Evolutionary conservation across 2,113 vertebrate species (phyloP), one percentile per base, ranked within the genome.

Genomic region (Amphilophus citrinellus): DNA sequence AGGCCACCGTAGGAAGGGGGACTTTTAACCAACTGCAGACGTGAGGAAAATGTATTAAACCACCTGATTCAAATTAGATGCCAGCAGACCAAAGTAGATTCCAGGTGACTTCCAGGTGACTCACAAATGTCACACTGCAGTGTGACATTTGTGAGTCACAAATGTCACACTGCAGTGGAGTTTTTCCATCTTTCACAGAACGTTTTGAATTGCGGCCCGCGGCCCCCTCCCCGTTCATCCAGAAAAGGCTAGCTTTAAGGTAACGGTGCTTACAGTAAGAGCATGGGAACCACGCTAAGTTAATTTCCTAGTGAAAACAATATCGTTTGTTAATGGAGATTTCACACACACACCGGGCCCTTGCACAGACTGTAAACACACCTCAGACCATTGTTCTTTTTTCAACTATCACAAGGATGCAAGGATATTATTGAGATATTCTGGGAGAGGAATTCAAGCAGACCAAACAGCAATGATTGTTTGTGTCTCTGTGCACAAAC

Each of bases 391-490:
- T 93, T 94, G 93, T 84, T 0, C 3, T 17, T 68, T 57, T 57
- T 73, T 71, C 71, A 86, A 76, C 61, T 87, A 83, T 87, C 88
- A 61, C 87, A 86, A 68, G 86, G 77, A 77, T 87, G 63, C 78
- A 63, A 27, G 27, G 27, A 27, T 91, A 88, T 77, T 80, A 88
- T 91, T 73, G 1, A 62, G 44, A 27, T 90, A 71, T 91, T 93
- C 79, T 50, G 77, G 86, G 91, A 90, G 47, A 86, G 93, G 92
- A 94, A 93, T 92, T 90, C 66, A 44, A 73, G n/a, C 81, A 95
- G 92, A 93, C 92, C 88, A 87, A 94, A 90, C 93, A 93, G 83
- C 75, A 82, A 60, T 61, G 84, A 84, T 93, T 95, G 91, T 95
- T 93, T 88, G 77, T 37, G 44, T 77, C 76, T 87, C 89, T 92